Base-by-base conservation (phyloP, 2,113 vertebrate species). In the Barbus barbus region DNA sequence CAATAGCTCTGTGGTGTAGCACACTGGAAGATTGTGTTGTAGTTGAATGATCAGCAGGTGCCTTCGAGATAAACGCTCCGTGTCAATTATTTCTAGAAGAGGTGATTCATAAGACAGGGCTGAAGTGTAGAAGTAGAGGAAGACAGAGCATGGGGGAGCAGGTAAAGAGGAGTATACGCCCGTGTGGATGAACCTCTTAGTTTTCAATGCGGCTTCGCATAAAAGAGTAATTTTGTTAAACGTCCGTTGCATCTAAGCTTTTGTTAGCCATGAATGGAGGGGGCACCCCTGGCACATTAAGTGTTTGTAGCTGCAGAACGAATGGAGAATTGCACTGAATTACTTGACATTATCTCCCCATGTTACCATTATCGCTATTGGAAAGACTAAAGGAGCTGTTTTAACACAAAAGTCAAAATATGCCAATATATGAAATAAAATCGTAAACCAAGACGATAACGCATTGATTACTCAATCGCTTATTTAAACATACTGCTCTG, bases 221-320 rank as follows among this genome's bases (percentile, higher is more conserved):
- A 96, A 94, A 95, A 95, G 94, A 94, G 94, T 92, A 91, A 94
- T 97, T 97, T 97, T 98, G 96, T 97, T 98, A 96, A 97, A 97
- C 94, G 95, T 95, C 91, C 93, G 93, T 92, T 94, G 93, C 94
- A 94, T 96, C 95, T 95, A 91, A 91, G 95, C 92, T 92, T 91
- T 93, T 94, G 94, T 95, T 94, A 95, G 93, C 93, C 93, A 93
- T 95, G 94, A 96, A 94, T 93, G 93, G 91, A 92, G 95, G 94
- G 95, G 96, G 94, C 79, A 95, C 93, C 95, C 95, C 94, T 93
- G 95, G 95, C 95, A 91, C 93, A 94, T 90, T 93, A 95, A 93
- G 94, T 94, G 95, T 96, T 95, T 96, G 94, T 94, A 94, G 82
- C 67, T 85, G 86, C 63, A 53, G 53, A 95, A 94, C 95, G 93